Evolutionary conservation across 1,140 invertebrate species (phyloP).

Genomic region (Brachionus rotundiformis): DNA sequence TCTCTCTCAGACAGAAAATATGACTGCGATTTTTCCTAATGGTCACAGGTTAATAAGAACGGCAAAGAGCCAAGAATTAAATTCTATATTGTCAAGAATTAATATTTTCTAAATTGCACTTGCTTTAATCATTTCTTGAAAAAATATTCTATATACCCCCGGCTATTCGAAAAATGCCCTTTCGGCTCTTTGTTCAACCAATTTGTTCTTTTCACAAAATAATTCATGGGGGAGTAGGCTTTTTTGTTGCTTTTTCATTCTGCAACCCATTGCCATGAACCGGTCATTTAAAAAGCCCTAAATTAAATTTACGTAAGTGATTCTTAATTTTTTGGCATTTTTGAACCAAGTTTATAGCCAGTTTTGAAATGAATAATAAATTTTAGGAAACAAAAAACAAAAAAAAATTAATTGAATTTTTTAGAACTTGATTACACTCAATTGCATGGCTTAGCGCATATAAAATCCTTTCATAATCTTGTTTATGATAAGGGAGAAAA

Average conservation of each 20-base stretch:
- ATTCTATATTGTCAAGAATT: not conserved
- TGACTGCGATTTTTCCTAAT: constrained; percentile 3
- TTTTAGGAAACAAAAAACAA: constrained; percentile 5
- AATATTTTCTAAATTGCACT: not conserved
- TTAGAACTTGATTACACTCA: not conserved
- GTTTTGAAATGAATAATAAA: not conserved
- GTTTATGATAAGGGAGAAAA: not conserved
- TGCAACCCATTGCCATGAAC: not conserved
- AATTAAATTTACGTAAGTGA: constrained; percentile 3
- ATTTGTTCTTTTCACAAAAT: constrained; percentile 15
- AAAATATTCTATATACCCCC: not conserved
- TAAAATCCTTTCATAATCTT: constrained; percentile 2
- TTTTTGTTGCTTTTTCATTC: not conserved
- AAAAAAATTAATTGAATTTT: constrained; percentile 10
- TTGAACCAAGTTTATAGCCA: not conserved
- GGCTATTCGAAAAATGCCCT: not conserved
- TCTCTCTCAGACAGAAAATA: not conserved
- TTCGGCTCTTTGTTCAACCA: not conserved
- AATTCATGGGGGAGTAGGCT: not conserved
- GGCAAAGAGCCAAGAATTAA: too few relatives aligned
- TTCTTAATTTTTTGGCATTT: constrained; percentile 11
- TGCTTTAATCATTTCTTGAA: not conserved
- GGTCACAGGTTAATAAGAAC: not conserved
- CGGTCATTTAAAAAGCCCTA: constrained; percentile 1
- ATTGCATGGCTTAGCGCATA: not conserved